A percentile compares a stretch with the other conserved stretches of the same genome.
Conservation (phyloP, 2,797 vertebrate genomes). For the Parambassis ranga region DNA sequence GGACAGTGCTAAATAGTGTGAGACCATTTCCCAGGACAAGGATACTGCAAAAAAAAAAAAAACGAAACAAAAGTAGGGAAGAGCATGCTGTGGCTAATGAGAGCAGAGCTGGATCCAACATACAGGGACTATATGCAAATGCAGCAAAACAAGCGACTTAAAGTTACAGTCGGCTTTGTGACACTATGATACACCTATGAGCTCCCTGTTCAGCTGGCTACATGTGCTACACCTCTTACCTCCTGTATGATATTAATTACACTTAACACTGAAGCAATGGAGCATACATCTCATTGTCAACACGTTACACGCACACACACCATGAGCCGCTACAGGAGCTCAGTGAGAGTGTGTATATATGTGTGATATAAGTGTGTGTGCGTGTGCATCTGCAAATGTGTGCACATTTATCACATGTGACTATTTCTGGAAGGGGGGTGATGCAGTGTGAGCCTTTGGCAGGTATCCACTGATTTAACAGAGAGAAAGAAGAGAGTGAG, state of each 20-base stretch:
- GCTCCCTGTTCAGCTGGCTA: conserved; percentile 22
- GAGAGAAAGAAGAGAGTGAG: conserved; percentile 8
- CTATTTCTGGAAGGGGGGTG: conserved; percentile 18
- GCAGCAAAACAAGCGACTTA: conserved; percentile 32
- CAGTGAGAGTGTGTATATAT: background rate
- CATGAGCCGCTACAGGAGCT: background rate
- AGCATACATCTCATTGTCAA: conserved; percentile 55
- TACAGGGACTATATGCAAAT: conserved; percentile 23
- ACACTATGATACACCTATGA: conserved; percentile 13
- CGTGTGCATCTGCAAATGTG: background rate
- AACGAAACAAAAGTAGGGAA: too few relatives aligned
- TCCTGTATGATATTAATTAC: conserved; percentile 64
- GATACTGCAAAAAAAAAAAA: conserved; percentile 36
- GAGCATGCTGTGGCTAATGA: conserved; percentile 60
- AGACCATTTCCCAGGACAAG: conserved; percentile 64
- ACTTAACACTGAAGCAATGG: conserved; percentile 37
- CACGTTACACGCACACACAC: background rate
- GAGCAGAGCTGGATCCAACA: conserved; percentile 14
- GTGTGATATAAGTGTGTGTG: background rate
- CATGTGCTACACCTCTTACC: conserved; percentile 23
- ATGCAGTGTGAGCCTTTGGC: conserved; percentile 24
- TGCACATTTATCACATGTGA: conserved; percentile 8
- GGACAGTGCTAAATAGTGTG: conserved; percentile 64
- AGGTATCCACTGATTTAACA: conserved; percentile 35
- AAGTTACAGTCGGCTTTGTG: conserved; percentile 24